Percentiles rank a stretch among this genome's conserved stretches.
phyloP scores from a whole-genome alignment of 2,113 vertebrate genomes.

The Gadus macrocephalus region DNA sequence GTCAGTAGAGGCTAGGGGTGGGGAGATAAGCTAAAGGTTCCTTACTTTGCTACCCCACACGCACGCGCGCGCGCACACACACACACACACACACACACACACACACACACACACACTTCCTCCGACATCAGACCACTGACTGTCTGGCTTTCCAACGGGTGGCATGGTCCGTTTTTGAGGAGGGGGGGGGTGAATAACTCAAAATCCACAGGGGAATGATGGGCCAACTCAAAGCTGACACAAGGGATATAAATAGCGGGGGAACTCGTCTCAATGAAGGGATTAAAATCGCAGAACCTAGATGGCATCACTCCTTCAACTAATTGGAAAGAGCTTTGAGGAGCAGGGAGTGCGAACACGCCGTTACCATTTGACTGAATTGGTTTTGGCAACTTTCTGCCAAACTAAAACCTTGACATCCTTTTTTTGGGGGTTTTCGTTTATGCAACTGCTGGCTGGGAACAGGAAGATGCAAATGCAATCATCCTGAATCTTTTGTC shows the following conservation, averaged over 20 bases:
- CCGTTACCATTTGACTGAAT: no score
- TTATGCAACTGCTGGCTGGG: no score
- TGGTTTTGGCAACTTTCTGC: no score
- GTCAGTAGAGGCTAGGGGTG: constrained; percentile 52
- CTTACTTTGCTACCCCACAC: constrained; percentile 22
- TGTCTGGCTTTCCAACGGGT: background rate
- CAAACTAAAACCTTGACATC: no score
- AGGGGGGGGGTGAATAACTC: background rate
- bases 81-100: background rate
- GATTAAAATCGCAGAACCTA: no score
- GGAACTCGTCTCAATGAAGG: no score
- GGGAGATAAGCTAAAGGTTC: constrained; percentile 47
- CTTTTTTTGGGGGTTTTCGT: no score
- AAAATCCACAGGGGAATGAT: constrained; percentile 31
- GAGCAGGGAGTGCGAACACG: no score
- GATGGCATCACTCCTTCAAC: no score
- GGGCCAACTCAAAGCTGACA: constrained; percentile 42
- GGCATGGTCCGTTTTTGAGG: background rate
- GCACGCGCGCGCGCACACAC: background rate
- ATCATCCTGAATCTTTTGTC: no score
- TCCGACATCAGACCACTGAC: background rate
- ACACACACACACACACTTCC: constrained; percentile 18
- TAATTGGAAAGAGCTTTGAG: no score
- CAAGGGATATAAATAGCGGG: background rate
- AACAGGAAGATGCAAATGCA: no score